These are phyloP conservation scores for Silurus meridionalis DNA, from an alignment of 2,113 vertebrate species.

Conservation along the genomic window DNA sequence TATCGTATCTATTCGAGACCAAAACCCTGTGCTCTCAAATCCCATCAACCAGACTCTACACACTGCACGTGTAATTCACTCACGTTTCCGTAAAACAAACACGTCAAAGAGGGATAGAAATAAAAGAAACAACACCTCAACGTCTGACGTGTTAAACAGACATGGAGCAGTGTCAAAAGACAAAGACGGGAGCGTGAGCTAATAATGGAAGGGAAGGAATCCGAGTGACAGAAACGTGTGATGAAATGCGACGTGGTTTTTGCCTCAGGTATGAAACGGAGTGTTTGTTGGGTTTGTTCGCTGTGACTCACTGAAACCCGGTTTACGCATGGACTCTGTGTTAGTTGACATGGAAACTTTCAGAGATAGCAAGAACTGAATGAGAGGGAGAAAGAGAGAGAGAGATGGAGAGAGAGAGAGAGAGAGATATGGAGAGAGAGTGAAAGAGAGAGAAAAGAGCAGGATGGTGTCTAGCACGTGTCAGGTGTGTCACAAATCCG, in stretches of 20 bases:
- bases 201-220: not conserved
- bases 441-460: not conserved
- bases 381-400: not conserved
- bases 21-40: not conserved
- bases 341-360: not conserved
- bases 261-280: not conserved
- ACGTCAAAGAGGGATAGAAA: too few relatives aligned
- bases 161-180: not conserved
- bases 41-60: not conserved
- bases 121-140: not conserved
- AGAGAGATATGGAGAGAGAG: not conserved
- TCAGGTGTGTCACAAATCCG: not conserved
- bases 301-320: not conserved
- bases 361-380: not conserved
- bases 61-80: not conserved
- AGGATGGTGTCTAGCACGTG: not conserved
- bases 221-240: not conserved
- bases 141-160: not conserved
- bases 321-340: not conserved
- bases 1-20: too few relatives aligned
- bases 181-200: not conserved
- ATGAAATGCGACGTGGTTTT: not conserved
- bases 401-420: not conserved
- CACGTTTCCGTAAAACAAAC: not conserved
- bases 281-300: not conserved